phyloP scores from a whole-genome alignment of 2,888 invertebrate genomes.

The Ernsta delagoae region DNA sequence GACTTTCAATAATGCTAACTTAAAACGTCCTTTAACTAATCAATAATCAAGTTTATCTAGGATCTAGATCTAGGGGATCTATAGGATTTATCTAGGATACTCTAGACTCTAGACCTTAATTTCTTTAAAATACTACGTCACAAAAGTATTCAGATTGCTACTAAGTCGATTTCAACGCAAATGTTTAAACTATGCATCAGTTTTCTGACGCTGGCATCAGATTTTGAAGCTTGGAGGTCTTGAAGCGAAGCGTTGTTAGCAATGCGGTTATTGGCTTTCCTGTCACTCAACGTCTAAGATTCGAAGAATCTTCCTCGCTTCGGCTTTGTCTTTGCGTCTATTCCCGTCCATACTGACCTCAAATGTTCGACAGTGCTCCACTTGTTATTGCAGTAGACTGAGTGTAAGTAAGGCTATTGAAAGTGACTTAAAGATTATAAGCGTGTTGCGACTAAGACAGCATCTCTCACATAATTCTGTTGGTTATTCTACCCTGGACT shows the following conservation, averaged over 20 bases:
- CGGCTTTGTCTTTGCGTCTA: neutral
- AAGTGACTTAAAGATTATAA: no score
- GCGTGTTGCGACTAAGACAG: no score
- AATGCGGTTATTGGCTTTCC: slow-evolving; percentile 26
- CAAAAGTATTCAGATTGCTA: no score
- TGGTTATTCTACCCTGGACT: no score
- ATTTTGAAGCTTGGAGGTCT: slow-evolving; percentile 1
- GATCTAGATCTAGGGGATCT: no score
- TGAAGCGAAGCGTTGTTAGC: slow-evolving; percentile 9
- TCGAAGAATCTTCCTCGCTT: slow-evolving; percentile 21
- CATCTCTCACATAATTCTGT: no score
- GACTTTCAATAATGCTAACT: no score
- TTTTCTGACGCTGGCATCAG: neutral
- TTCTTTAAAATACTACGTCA: no score
- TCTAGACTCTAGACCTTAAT: no score
- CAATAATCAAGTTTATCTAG: no score
- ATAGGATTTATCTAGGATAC: no score
- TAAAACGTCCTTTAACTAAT: no score
- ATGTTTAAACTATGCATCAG: neutral
- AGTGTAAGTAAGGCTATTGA: neutral
- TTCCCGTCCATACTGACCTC: neutral
- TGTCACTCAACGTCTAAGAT: slow-evolving; percentile 22
- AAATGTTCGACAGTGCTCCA: neutral
- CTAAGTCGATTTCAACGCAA: neutral
- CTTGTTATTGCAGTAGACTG: neutral